Conservation (phyloP, 1,140 invertebrate genomes). For the Linepithema humile region DNA sequence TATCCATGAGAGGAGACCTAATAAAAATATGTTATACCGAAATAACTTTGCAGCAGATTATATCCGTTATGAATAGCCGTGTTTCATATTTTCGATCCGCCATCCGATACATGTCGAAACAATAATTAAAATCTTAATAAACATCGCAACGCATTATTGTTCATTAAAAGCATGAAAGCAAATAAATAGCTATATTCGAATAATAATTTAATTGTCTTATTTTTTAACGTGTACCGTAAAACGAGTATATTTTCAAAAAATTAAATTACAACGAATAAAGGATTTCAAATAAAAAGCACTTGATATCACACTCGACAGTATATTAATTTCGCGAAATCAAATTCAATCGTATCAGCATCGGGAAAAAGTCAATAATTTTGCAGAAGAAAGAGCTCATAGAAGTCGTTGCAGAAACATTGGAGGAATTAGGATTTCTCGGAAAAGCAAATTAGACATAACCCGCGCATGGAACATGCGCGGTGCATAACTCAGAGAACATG, state of each 20-base stretch:
- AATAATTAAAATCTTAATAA: neutral
- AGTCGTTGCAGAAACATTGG: neutral
- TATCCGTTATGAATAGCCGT: neutral
- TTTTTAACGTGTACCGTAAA: neutral
- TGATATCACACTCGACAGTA: neutral
- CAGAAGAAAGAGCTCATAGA: neutral
- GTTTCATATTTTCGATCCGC: neutral
- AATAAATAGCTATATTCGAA: neutral
- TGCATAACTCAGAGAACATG: constrained; percentile 62
- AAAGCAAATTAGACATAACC: constrained; percentile 66
- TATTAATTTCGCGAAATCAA: neutral
- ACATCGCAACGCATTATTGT: neutral
- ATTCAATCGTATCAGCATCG: neutral
- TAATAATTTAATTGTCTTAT: neutral
- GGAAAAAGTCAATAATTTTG: neutral
- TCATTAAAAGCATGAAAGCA: neutral
- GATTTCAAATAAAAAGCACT: neutral
- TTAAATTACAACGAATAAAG: no score
- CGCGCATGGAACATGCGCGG: constrained; percentile 47
- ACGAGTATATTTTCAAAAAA: neutral
- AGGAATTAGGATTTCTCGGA: constrained; percentile 64
- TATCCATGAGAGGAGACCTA: neutral
- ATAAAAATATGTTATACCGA: neutral
- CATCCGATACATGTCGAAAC: neutral
- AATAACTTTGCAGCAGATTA: neutral